Conservation (phyloP, 2,888 invertebrate genomes). For the Leptopilina myrica region DNA sequence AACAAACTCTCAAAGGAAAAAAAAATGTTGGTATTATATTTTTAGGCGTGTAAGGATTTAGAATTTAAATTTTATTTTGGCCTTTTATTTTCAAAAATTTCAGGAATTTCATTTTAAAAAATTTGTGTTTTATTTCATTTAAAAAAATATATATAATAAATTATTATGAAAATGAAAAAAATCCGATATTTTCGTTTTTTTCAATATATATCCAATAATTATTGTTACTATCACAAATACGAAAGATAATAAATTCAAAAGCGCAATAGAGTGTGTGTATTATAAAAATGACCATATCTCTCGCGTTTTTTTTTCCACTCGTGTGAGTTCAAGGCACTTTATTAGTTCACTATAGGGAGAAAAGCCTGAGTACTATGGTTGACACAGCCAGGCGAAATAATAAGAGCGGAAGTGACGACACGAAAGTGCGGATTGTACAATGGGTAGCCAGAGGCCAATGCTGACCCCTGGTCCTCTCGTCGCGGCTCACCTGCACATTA, state of each 20-base stretch:
- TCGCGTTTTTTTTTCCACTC: slow-evolving; percentile 29
- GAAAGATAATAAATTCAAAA: slow-evolving; percentile 26
- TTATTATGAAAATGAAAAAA: too few species aligned
- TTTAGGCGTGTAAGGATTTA: too few species aligned
- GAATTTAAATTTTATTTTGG: too few species aligned
- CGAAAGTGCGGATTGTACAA: slow-evolving; percentile 49
- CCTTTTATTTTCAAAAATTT: too few species aligned
- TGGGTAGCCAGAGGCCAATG: slow-evolving; percentile 46
- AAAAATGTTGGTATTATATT: too few species aligned
- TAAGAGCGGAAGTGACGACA: slow-evolving; percentile 67
- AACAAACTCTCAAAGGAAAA: too few species aligned
- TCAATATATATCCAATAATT: background rate
- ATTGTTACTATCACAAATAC: background rate
- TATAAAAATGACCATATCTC: slow-evolving; percentile 12
- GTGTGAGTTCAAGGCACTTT: slow-evolving; percentile 61
- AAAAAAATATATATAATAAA: too few species aligned
- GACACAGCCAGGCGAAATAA: slow-evolving; percentile 60
- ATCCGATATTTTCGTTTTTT: too few species aligned
- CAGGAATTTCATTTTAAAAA: too few species aligned
- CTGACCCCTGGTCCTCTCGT: slow-evolving; percentile 48
- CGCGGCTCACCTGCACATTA: slow-evolving; percentile 44
- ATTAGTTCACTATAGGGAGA: slow-evolving; percentile 51
- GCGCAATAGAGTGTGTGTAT: slow-evolving; percentile 22
- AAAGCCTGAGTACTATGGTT: slow-evolving; percentile 4
- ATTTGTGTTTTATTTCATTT: too few species aligned